Evolutionary conservation across 2,113 vertebrate genomes (phyloP).

Genomic region (Sebastes fasciatus): DNA sequence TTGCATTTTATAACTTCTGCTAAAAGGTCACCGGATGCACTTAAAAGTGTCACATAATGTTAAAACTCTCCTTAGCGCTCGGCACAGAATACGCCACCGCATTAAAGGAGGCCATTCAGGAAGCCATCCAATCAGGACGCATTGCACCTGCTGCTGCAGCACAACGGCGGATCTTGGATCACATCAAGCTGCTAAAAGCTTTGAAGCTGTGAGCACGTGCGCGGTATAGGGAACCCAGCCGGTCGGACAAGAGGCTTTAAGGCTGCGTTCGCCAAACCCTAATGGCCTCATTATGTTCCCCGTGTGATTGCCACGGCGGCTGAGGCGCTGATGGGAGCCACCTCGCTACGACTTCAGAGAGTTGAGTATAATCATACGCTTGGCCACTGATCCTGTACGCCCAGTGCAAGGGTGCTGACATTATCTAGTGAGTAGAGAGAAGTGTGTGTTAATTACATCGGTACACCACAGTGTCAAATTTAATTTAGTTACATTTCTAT

Average conservation of each 20-base stretch:
- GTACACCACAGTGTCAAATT: slow-evolving; percentile 57
- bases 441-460: slow-evolving; percentile 62
- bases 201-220: slow-evolving; percentile 37
- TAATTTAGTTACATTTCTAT: slow-evolving; percentile 68
- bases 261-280: slow-evolving; percentile 46
- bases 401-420: slow-evolving; percentile 58
- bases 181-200: slow-evolving; percentile 60
- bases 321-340: slow-evolving; percentile 48
- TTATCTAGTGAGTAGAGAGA: slow-evolving; percentile 10
- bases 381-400: slow-evolving; percentile 70
- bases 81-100: slow-evolving; percentile 20
- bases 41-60: slow-evolving; percentile 58
- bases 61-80: slow-evolving; percentile 33
- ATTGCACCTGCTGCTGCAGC: slow-evolving; percentile 57
- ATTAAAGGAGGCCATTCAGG: slow-evolving; percentile 64
- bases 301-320: slow-evolving; percentile 58
- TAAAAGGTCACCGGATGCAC: slow-evolving; percentile 63
- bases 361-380: slow-evolving; percentile 69
- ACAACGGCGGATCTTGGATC: slow-evolving; percentile 21
- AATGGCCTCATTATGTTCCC: slow-evolving; percentile 75
- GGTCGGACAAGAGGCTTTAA: slow-evolving; percentile 48
- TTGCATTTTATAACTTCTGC: slow-evolving; percentile 34
- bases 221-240: slow-evolving; percentile 23
- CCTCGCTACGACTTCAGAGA: slow-evolving; percentile 50
- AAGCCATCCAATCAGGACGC: slow-evolving; percentile 66